A percentile compares a stretch with the other conserved stretches of the same genome.
Evolutionary conservation across 2,888 invertebrate genomes (phyloP).

Genomic region (Ypsolopha scabrella): DNA sequence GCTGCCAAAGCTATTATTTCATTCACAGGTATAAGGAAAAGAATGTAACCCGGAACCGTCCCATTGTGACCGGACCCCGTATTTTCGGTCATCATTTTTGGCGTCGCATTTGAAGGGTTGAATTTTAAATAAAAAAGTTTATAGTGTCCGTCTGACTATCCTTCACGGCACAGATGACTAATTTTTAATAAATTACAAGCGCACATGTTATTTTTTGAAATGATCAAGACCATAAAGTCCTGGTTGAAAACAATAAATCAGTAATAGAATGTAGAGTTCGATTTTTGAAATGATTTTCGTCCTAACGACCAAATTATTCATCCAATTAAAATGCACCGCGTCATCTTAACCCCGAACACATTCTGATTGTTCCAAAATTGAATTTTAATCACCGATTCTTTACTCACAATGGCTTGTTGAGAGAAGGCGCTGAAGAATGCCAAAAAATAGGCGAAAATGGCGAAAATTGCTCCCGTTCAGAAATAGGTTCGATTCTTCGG

Average conservation of each 20-base stretch:
- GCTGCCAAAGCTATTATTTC: slow-evolving; percentile 47
- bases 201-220: slow-evolving; percentile 27
- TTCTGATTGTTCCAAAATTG: slow-evolving; percentile 65
- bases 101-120: slow-evolving; percentile 33
- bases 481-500: slow-evolving; percentile 48
- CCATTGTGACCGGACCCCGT: slow-evolving; percentile 32
- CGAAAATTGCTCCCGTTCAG: slow-evolving; percentile 46
- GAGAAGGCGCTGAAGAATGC: slow-evolving; percentile 36
- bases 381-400: slow-evolving; percentile 68
- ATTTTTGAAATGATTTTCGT: no score
- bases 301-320: slow-evolving; percentile 26
- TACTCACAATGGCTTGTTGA: slow-evolving; percentile 53
- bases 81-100: slow-evolving; percentile 27
- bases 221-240: no score
- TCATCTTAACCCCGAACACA: slow-evolving; percentile 47
- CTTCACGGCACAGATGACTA: slow-evolving; percentile 35
- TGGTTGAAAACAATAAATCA: no score
- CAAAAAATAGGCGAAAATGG: slow-evolving; percentile 64
- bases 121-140: slow-evolving; percentile 17
- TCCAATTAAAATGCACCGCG: slow-evolving; percentile 67
- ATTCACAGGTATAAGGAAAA: slow-evolving; percentile 42
- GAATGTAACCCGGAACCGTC: slow-evolving; percentile 37
- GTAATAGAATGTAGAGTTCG: no score
- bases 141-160: slow-evolving; percentile 3
- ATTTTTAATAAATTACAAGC: slow-evolving; percentile 46